Evolutionary conservation across 2,888 invertebrate species (phyloP).

Genomic region (Cotesia congregata): DNA sequence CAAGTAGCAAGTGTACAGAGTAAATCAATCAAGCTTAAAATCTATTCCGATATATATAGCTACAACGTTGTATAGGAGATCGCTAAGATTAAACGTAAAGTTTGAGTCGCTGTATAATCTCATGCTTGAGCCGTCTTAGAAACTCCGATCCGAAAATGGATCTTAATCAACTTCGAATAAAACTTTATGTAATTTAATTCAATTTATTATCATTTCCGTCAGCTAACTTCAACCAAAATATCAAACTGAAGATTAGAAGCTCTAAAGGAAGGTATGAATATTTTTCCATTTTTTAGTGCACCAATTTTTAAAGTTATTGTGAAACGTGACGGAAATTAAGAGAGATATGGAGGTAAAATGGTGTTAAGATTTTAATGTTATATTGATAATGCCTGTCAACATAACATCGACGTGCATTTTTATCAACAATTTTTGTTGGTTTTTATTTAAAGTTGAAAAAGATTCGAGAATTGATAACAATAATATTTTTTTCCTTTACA

Average conservation of each 20-base stretch:
- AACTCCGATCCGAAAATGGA: not conserved
- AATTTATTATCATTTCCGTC: not conserved
- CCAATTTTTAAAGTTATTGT: not conserved
- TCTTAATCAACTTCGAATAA: not conserved
- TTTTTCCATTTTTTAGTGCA: not conserved
- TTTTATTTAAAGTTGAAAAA: too few species aligned
- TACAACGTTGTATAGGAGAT: not conserved
- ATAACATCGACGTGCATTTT: not conserved
- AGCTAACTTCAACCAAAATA: too few species aligned
- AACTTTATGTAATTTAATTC: not conserved
- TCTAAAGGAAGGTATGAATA: too few species aligned
- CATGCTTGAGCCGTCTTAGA: not conserved
- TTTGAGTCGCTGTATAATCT: not conserved
- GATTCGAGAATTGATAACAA: too few species aligned
- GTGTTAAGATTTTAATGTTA: not conserved
- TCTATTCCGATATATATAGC: not conserved
- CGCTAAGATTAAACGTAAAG: not conserved
- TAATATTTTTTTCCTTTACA: too few species aligned
- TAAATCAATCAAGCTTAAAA: not conserved
- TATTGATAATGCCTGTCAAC: not conserved
- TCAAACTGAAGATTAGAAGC: too few species aligned
- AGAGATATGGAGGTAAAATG: not conserved
- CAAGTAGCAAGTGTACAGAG: not conserved
- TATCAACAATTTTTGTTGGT: not conserved
- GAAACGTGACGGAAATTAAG: not conserved